phyloP scores from a whole-genome alignment of 2,888 invertebrate genomes.

The Leucophenga maculata region DNA sequence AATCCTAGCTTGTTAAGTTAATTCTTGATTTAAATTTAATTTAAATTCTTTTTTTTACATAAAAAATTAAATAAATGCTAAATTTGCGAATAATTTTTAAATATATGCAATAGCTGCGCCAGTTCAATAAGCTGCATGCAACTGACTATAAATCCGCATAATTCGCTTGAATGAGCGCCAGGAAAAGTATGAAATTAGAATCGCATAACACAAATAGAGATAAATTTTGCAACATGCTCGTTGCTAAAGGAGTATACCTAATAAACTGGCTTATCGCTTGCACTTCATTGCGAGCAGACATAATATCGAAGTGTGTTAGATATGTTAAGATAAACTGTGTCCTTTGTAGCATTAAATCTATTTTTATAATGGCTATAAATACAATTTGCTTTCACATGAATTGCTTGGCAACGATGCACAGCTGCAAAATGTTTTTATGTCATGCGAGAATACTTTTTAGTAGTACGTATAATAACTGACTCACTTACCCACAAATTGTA shows the following conservation, averaged over 20 bases:
- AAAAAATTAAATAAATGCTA: too few species aligned
- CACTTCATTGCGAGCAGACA: not conserved
- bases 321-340: not conserved
- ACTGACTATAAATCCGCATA: too few species aligned
- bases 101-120: too few species aligned
- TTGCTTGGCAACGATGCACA: not conserved
- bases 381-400: not conserved
- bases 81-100: too few species aligned
- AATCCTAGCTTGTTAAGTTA: too few species aligned
- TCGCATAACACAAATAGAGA: not conserved
- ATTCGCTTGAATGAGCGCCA: not conserved
- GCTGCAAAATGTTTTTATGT: not conserved
- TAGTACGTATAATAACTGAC: too few species aligned
- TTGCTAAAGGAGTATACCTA: not conserved
- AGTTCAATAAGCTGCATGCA: too few species aligned
- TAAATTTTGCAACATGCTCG: too few species aligned
- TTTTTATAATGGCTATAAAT: not conserved
- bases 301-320: not conserved
- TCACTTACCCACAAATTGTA: too few species aligned
- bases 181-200: not conserved
- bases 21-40: too few species aligned
- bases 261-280: conserved; percentile 13
- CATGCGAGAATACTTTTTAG: too few species aligned
- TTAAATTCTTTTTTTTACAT: too few species aligned
- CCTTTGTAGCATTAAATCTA: not conserved